Evolutionary conservation across 2,113 vertebrate genomes (phyloP).

Genomic region (Zosterops borbonicus): DNA sequence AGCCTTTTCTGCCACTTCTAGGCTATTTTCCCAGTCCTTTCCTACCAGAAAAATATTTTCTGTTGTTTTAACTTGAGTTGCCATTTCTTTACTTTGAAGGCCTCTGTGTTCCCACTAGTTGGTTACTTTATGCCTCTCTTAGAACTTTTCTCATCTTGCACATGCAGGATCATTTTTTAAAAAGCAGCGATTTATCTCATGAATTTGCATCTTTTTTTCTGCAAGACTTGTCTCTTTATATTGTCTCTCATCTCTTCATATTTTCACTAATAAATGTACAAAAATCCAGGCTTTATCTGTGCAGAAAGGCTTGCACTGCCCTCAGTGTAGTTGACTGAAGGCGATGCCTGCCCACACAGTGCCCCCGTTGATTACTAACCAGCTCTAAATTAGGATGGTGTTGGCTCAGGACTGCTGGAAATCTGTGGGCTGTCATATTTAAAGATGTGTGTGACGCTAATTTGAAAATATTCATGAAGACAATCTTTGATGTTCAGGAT

Average conservation of each 20-base stretch:
- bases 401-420: neutral
- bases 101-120: neutral
- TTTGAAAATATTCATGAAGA: neutral
- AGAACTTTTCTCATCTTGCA: neutral
- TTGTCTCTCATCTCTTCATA: no score
- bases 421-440: neutral
- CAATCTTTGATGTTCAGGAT: neutral
- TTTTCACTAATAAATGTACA: neutral
- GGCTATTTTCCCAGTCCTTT: neutral
- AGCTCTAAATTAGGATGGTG: neutral
- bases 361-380: neutral
- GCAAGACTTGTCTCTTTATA: neutral
- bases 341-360: neutral
- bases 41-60: neutral
- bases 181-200: neutral
- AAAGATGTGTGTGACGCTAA: neutral
- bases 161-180: accelerated
- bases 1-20: no score
- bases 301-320: neutral
- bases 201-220: neutral
- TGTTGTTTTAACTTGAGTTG: neutral
- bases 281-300: neutral
- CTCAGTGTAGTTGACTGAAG: neutral
- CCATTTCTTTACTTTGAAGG: neutral
- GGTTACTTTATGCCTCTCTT: neutral